Evolutionary conservation across 2,888 invertebrate species (phyloP), one percentile per base, ranked within the genome.

Genomic region (Norana najaformis): DNA sequence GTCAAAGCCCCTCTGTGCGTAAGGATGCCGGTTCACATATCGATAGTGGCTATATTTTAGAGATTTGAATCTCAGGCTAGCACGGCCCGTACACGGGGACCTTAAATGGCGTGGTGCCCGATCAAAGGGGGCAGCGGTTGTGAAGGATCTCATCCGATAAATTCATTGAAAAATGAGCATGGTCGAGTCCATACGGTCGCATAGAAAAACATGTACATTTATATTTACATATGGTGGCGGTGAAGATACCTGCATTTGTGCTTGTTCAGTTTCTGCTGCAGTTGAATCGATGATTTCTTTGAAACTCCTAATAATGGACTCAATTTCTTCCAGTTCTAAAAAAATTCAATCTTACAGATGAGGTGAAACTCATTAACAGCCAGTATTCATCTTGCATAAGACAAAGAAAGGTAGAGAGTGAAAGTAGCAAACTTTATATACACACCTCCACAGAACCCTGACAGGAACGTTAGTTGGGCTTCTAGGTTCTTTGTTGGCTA

Each of bases 211-310:
- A n/a, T n/a, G n/a, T n/a, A n/a, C n/a, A n/a, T n/a, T n/a, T n/a
- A n/a, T n/a, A n/a, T n/a, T n/a, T n/a, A n/a, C n/a, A n/a, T n/a
- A n/a, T 2, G n/a, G 69, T n/a, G n/a, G 11, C n/a, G 69, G 34
- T 88, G 2, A 8, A 6, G 16, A 5, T 34, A 88, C 88, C 88
- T 88, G 34, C 34, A 88, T 34, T 39, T 88, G 34, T 6, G 39
- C 88, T 20, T 38, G 34, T 88, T 88, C 88, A 36, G 47, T 47
- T 41, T 41, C 88, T 23, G 39, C 88, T 20, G 88, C 30, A 6
- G 47, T 47, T 37, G 34, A 2, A 39, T 88, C 88, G 18, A 88
- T 88, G 41, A 88, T 88, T 38, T 88, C 88, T 47, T 41, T 88
- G 47, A 88, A 88, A 88, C 47, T 47, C 34, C 34, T 23, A 30